Base-by-base conservation (phyloP, 2,888 invertebrate genomes). In the Tenthredo mesomela region DNA sequence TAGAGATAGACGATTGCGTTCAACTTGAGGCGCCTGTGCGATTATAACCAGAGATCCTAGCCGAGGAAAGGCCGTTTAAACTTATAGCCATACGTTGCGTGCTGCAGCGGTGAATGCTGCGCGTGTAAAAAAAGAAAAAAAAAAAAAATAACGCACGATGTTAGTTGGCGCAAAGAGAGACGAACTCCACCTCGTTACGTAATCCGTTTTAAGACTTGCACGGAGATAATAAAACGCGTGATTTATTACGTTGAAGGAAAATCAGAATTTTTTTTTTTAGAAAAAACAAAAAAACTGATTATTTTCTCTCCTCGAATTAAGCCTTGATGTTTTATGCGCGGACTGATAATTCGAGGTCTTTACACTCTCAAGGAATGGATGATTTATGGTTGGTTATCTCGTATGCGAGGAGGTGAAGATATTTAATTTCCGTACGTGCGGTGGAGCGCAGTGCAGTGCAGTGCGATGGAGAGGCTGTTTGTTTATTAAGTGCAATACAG, bases 401-500 rank as follows among this genome's bases (percentile, higher is more conserved):
- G 75, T 54, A 54, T 1, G 15, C 73, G 40, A 40, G 43, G 3
- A 61, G 61, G 37, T 40, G 33, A 33, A 61, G 61, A 58, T 18
- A 80, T 80, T 58, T 80, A 80, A 80, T 80, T 80, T 61, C 80
- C 58, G 80, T 61, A 50, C n/a, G 77, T 77, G 50, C 25, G 9
- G 77, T 12, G 43, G 0, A 21, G 43, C 15, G 73, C 9, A 21
- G 43, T 25, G 73, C 9, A 21, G 43, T 25, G 73, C 73, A 18
- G 50, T 50, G 9, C 15, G 43, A 15, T 84, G 82, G 75, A 50
- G 85, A 82, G 83, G 82, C 77, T 82, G 86, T 85, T 87, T 86
- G 86, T 87, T 88, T 87, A 85, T 88, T 85, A 87, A 86, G 83
- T 80, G 80, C 37, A 80, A 25, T 29, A 37, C 54, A 40, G 80